Evolutionary conservation across 1,140 invertebrate species (phyloP), one percentile per base, ranked within the genome.

Genomic region (Plutomurus gul): DNA sequence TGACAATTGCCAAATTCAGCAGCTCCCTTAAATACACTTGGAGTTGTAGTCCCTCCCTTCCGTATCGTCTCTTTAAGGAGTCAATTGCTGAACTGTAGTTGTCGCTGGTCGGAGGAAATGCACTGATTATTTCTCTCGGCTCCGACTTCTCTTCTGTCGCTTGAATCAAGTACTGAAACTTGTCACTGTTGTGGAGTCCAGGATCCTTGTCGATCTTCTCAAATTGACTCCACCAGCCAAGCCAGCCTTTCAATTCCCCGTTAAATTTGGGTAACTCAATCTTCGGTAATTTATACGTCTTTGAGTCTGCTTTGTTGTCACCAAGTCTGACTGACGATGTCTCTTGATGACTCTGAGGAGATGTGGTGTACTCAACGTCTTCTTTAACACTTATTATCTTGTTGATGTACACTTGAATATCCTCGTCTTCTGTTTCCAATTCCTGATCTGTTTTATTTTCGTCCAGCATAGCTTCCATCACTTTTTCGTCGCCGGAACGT

Each of bases 141-240:
- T 36, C 16, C 11, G 84, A 81, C n/a, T 75, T 78, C 18, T 18
- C 16, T 37, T 78, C 71, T 22, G 79, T 84, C 4, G 73, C 70
- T 33, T 75, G 30, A 0, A 74, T 25, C 3, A 85, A 39, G 49
- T 83, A 84, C 20, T 84, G 74, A 70, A 85, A 85, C 49, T 85
- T 86, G 65, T 85, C 82, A n/a, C 82, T 76, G 18, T 77, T 77
- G 11, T 78, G 65, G 0, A 86, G 56, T 1, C 65, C 70, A 22
- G 18, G n/a, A 72, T 86, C 85, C 43, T 84, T 83, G 76, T 87
- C 83, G 6, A 87, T 85, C 37, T 84, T 84, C 37, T 83, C 83
- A 72, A 86, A 86, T 75, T 84, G 84, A 16, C 80, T 82, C 85
- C 85, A 86, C 77, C 85, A 87, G 3, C 73, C 71, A 16, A 87